phyloP scores from a whole-genome alignment of 92 coral and sea anemone genomes.

The Porites lobata region DNA sequence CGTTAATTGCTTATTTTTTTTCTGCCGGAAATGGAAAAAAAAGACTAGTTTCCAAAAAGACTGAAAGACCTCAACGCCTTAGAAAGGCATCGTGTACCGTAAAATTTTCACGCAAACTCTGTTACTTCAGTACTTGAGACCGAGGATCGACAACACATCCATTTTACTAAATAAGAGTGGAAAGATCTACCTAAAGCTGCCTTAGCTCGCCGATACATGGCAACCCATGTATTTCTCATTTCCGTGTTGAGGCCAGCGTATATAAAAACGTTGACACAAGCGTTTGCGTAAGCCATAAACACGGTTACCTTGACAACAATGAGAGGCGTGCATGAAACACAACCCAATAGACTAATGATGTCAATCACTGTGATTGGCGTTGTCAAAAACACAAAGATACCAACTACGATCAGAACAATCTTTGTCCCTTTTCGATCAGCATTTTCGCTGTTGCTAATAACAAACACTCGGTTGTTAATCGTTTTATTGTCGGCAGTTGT shows the following conservation, averaged over 20 bases:
- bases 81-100: no score
- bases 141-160: not conserved
- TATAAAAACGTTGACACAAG: constrained; percentile 93
- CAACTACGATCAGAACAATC: constrained; percentile 84
- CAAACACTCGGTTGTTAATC: constrained; percentile 16
- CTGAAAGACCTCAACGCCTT: no score
- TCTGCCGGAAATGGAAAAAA: no score
- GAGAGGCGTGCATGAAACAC: constrained; percentile 71
- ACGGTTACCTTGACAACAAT: constrained; percentile 80
- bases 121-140: not conserved
- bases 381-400: constrained; percentile 83
- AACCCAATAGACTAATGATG: constrained; percentile 73
- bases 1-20: no score
- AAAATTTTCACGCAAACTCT: no score
- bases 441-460: constrained; percentile 15
- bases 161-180: not conserved
- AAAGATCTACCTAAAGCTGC: not conserved
- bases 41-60: no score
- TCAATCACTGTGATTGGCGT: constrained; percentile 95
- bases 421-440: constrained; percentile 80
- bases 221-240: constrained; percentile 81
- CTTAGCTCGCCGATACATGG: constrained; percentile 47
- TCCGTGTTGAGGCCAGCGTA: constrained; percentile 93
- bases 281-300: constrained; percentile 89
- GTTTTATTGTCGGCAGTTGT: constrained; percentile 9